These are phyloP conservation scores for Nycticorax nycticorax DNA, from an alignment of 2,113 vertebrate genomes.

Conservation along the genomic window DNA sequence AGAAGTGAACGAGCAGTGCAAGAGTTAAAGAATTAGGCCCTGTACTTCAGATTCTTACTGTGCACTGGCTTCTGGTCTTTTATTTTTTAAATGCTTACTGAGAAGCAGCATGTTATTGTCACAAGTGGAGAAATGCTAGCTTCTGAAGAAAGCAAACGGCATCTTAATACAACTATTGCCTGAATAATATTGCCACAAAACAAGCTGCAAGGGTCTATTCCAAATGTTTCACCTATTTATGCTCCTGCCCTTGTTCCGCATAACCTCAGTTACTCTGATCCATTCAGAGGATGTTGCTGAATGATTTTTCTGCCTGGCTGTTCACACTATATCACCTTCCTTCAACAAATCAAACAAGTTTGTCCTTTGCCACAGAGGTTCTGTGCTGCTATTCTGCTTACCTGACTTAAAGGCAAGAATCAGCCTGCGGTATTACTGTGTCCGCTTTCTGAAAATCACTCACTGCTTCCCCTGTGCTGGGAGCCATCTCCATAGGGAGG, in stretches of 20 bases:
- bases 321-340: neutral
- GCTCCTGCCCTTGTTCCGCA: neutral
- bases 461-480: neutral
- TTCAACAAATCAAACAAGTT: neutral
- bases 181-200: neutral
- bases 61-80: neutral
- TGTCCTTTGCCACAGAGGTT: neutral
- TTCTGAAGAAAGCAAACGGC: neutral
- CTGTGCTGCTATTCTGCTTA: neutral
- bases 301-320: neutral
- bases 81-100: accelerated
- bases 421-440: accelerated
- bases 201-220: neutral
- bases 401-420: neutral
- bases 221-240: neutral
- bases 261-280: neutral
- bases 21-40: neutral
- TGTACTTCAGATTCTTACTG: neutral
- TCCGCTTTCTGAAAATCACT: neutral
- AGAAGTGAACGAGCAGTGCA: neutral
- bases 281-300: neutral
- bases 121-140: neutral
- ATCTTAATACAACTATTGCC: neutral
- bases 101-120: neutral
- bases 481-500: neutral